These are phyloP conservation scores for Harpagoxenus sublaevis DNA, from an alignment of 2,888 invertebrate genomes.

Conservation along the genomic window DNA sequence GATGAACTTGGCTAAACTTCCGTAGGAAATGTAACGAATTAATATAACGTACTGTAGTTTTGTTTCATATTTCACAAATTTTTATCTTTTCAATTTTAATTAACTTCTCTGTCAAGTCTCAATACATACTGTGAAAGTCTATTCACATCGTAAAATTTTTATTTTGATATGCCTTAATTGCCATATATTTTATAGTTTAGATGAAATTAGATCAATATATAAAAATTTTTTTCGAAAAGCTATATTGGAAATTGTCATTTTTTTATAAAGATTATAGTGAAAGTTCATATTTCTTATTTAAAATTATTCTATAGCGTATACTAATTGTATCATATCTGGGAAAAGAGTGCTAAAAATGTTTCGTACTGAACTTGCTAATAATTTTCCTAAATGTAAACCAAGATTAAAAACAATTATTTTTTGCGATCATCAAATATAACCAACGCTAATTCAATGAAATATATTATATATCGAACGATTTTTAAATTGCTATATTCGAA, in stretches of 20 bases:
- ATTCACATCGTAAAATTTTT: neutral
- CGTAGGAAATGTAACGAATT: neutral
- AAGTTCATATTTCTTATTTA: neutral
- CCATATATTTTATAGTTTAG: conserved; percentile 7
- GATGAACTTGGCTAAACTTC: neutral
- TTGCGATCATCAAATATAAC: neutral
- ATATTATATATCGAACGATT: neutral
- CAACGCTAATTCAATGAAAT: neutral
- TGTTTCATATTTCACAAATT: neutral
- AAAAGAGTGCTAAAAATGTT: neutral
- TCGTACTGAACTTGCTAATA: neutral
- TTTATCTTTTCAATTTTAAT: neutral
- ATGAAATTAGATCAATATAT: conserved; percentile 15
- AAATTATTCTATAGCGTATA: neutral
- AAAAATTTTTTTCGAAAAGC: neutral
- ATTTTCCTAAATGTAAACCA: neutral
- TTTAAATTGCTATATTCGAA: neutral
- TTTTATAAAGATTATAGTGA: neutral
- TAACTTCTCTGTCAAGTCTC: neutral
- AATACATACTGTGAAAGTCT: neutral
- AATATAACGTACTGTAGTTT: neutral
- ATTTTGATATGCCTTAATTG: conserved; percentile 3
- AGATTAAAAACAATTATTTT: neutral
- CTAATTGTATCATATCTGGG: neutral
- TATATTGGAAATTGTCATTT: neutral